Conservation (phyloP, 2,888 invertebrate genomes). For the Idaea biselata region DNA sequence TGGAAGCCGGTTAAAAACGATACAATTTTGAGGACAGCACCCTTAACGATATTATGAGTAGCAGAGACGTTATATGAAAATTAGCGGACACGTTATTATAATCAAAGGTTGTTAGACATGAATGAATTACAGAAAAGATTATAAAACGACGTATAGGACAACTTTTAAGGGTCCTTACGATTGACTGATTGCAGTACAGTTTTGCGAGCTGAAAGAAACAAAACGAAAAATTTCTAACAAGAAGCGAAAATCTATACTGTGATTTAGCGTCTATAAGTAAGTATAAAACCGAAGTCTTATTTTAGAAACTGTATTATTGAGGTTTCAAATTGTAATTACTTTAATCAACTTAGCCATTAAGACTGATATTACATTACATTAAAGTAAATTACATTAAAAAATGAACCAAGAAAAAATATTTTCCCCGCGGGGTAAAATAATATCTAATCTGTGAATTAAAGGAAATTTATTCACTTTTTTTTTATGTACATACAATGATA, state of each 20-base stretch:
- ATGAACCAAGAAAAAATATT: no score
- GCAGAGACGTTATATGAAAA: constrained; percentile 21
- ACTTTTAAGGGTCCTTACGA: constrained; percentile 64
- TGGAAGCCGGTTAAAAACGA: no score
- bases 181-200: constrained; percentile 71
- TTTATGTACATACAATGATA: no score
- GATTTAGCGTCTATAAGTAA: neutral
- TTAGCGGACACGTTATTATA: constrained; percentile 12
- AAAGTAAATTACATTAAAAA: no score
- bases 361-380: neutral
- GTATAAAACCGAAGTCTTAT: neutral
- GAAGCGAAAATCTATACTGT: constrained; percentile 11
- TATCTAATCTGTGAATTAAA: no score
- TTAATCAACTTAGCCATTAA: neutral
- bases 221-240: constrained; percentile 36
- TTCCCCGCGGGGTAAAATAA: no score
- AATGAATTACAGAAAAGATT: constrained; percentile 33
- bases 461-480: no score
- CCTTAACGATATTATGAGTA: no score
- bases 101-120: constrained; percentile 38
- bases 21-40: no score
- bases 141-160: constrained; percentile 40
- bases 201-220: constrained; percentile 76
- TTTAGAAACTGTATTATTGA: neutral
- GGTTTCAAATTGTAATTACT: neutral